Conservation (phyloP, 2,113 vertebrate genomes). For the Coryphaenoides rupestris region DNA sequence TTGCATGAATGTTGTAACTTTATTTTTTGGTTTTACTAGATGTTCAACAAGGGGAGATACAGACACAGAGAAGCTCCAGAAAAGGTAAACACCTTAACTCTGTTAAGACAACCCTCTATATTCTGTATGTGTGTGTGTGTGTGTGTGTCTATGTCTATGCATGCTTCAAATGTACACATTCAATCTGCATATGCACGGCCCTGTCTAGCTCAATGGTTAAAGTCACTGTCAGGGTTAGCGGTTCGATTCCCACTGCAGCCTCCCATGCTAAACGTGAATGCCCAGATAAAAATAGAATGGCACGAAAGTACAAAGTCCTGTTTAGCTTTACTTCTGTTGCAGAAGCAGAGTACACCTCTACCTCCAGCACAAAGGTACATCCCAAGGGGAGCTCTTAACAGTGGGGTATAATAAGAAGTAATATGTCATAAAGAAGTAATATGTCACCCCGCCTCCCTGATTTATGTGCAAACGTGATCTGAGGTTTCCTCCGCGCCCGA, state of each 20-base stretch:
- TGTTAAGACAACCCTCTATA: neutral
- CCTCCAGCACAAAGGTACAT: conserved; percentile 34
- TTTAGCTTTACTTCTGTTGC: conserved; percentile 30
- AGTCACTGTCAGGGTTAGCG: too few species aligned
- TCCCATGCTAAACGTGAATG: too few species aligned
- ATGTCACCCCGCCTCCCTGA: conserved; percentile 47
- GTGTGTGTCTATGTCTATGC: neutral
- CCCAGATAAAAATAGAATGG: too few species aligned
- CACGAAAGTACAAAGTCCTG: too few species aligned
- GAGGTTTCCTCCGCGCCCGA: conserved; percentile 56
- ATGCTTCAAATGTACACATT: neutral
- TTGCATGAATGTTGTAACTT: conserved; percentile 14
- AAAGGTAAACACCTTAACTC: conserved; percentile 66
- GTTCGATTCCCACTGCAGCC: too few species aligned
- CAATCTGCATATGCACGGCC: conserved; percentile 2
- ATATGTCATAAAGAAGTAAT: too few species aligned
- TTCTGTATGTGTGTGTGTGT: neutral
- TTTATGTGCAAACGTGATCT: conserved; percentile 60
- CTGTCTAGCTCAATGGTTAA: too few species aligned
- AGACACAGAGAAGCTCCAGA: conserved; percentile 60
- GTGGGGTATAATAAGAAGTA: conserved; percentile 29
- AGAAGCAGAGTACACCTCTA: conserved; percentile 37
- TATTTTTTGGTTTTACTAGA: conserved; percentile 55
- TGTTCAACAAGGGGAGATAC: conserved; percentile 68
- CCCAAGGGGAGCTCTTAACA: conserved; percentile 25